Base-by-base conservation (phyloP, 2,888 invertebrate species). In the Lasiommata megera region DNA sequence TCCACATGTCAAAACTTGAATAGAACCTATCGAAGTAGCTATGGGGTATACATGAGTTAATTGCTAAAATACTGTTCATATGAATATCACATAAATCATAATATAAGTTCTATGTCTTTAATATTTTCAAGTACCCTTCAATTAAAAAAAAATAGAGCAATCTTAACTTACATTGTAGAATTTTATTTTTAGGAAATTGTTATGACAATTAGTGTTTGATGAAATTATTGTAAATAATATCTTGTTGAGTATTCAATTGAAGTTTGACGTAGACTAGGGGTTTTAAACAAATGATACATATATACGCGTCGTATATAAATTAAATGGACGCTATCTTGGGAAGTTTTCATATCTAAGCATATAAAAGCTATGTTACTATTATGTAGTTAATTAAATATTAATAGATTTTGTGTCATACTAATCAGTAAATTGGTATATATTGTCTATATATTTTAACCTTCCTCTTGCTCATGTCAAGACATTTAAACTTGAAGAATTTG, bases 201-300 rank as follows among this genome's bases (percentile, higher is more conserved):
- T 28, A 16, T 23, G 28, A 9, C 16, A 29, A 28, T 37, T 12
- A 51, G 38, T 29, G 51, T 40, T 51, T 34, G 36, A 48, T n/a
- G 7, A 18, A 48, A 18, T 48, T 36, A 41, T 28, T 76, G 75
- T 77, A 70, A 69, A 77, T 76, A 72, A 74, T 46, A 31, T 44
- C 78, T 80, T 80, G 79, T 85, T 85, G 82, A 82, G 81, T 74
- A 67, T 41, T 29, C 16, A 8, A 41, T 66, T 69, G 65, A 67
- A 61, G 64, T 67, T 70, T 67, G 64, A 63, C 37, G 67, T 72
- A 72, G 69, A 63, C 12, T 67, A 67, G 63, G 14, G 41, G 41
- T 43, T 50, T 31, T 6, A 52, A 37, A 52, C 12, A 52, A 41
- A 40, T 40, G 8, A 51, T 29, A 28, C 9, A 16, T 46, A 46